Evolutionary conservation across 2,888 invertebrate species (phyloP), one percentile per base, ranked within the genome.

Genomic region (Drosophila acutilabella): DNA sequence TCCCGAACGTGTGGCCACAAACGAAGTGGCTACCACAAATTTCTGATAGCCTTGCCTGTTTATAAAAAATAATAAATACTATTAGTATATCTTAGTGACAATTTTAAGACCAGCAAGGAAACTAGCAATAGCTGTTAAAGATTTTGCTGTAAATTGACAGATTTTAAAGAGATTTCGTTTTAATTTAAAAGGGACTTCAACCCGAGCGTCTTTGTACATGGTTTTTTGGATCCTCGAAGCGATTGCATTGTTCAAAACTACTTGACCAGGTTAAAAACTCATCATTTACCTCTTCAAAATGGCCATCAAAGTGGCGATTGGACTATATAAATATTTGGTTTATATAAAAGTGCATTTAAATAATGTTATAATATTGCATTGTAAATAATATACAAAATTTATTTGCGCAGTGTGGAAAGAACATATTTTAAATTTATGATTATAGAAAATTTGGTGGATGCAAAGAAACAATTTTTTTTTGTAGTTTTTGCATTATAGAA

Each of bases 261-360:
- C 65, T 66, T 56, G 70, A 71, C 50, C 64, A 40, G 42, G 40
- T 51, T 65, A 65, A 73, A 71, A 71, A 66, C 65, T 68, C 71
- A 71, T 71, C 94, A 94, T 94, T 96, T 97, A 97, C 97, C 97
- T 97, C 95, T 96, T 96, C 93, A 97, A 95, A 93, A 97, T 95
- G 94, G 96, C 97, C 97, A 97, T 97, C 95, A 97, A 96, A 94
- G 96, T 97, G 95, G 97, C 97, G 95, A 97, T 96, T 94, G 97
- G 97, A 96, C 97, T 97, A 96, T 71, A 81, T 71, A 56, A 62
- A 54, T 69, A 75, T 58, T 38, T 18, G 14, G 16, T 30, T 30
- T 14, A 50, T 60, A 47, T 65, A 53, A 74, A 80, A 60, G 72
- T 78, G 71, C 51, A 75, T 64, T 64, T 58, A 58, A 72, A 73